Conservation (phyloP, 2,797 vertebrate genomes). For the Ciconia nigra region DNA sequence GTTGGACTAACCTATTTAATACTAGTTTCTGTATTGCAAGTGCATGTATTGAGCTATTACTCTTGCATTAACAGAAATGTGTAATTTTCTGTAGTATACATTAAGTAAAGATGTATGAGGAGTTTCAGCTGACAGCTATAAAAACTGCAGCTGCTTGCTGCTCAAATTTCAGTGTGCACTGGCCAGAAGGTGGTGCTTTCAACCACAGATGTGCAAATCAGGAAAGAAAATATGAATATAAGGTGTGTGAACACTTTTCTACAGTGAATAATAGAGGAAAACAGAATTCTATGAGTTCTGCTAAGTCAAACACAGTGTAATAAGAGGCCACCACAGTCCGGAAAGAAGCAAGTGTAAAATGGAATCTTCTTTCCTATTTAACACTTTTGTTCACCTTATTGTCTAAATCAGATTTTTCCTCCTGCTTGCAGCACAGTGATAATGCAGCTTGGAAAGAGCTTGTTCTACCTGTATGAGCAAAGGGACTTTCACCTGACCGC, state of each 20-base stretch:
- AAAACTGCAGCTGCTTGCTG: background rate
- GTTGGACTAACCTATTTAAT: background rate
- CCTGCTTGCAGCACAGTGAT: background rate
- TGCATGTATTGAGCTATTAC: background rate
- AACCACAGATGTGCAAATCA: background rate
- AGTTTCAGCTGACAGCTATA: background rate
- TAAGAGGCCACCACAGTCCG: background rate
- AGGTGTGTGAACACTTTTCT: background rate
- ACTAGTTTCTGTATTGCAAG: background rate
- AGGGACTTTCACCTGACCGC: background rate
- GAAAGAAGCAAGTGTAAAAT: background rate
- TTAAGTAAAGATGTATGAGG: background rate
- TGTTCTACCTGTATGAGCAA: background rate
- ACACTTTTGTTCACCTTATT: background rate
- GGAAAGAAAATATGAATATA: background rate
- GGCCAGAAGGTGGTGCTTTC: conserved; percentile 63
- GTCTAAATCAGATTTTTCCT: background rate
- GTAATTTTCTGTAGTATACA: background rate
- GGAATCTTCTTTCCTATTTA: background rate
- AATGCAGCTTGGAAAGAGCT: background rate
- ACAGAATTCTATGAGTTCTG: background rate
- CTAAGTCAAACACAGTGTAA: background rate
- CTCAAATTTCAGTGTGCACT: background rate
- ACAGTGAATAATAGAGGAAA: background rate
- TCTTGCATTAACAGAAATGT: background rate